A percentile compares a stretch with the other conserved stretches of the same genome.
Conservation (phyloP, 2,113 vertebrate species). For the Xiphorhynchus elegans region DNA sequence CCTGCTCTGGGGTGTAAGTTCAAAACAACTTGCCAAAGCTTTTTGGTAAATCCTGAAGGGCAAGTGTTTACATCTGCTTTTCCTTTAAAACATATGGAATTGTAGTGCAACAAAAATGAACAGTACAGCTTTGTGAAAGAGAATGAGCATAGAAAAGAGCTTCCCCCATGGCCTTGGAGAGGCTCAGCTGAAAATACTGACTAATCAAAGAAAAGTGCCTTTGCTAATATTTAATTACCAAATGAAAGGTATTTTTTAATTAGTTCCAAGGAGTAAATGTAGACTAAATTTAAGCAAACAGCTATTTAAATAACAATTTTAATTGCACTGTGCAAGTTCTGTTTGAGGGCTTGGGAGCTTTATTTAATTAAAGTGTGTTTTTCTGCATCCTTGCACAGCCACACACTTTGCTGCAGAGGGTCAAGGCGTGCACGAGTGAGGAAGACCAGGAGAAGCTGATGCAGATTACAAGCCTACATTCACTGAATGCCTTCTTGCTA, state of each 20-base stretch:
- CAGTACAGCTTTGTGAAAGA: background rate
- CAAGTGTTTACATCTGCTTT: background rate
- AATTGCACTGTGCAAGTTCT: background rate
- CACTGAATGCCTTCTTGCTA: conserved; percentile 97
- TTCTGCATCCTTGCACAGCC: conserved; percentile 79
- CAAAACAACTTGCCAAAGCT: background rate
- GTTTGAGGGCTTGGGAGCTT: background rate
- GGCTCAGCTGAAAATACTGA: background rate
- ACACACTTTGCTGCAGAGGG: conserved; percentile 92
- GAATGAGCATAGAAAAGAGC: background rate
- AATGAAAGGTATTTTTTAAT: background rate
- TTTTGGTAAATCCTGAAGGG: background rate
- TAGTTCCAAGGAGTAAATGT: background rate
- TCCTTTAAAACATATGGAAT: rapidly evolving
- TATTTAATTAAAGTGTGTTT: background rate
- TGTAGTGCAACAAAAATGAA: background rate
- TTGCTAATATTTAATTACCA: background rate
- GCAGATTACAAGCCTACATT: conserved; percentile 98
- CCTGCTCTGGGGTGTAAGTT: background rate
- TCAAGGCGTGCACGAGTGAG: conserved; percentile 95
- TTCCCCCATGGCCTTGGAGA: background rate
- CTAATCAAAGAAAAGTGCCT: background rate
- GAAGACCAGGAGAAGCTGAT: conserved; percentile 98
- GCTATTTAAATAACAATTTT: background rate
- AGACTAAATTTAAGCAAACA: background rate